Evolutionary conservation across 2,113 vertebrate species (phyloP).

Genomic region (Thamnophis sirtalis): DNA sequence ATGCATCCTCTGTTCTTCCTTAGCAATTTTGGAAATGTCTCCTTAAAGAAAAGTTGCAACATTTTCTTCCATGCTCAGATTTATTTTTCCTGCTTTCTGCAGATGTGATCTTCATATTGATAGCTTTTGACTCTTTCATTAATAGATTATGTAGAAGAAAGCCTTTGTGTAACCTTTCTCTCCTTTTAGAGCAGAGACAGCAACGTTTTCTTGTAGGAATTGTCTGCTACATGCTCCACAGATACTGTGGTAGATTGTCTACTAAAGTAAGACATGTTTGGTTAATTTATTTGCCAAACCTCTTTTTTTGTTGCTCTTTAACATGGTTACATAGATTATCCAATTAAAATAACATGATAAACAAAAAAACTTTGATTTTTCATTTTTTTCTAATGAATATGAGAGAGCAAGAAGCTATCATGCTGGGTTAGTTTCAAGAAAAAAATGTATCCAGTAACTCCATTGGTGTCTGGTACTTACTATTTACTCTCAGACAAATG

Average conservation of each 20-base stretch:
- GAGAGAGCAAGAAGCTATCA: background rate
- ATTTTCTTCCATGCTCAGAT: slow-evolving; percentile 21
- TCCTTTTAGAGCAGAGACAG: background rate
- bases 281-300: background rate
- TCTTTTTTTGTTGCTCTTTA: background rate
- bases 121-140: slow-evolving; percentile 31
- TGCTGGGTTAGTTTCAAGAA: background rate
- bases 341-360: background rate
- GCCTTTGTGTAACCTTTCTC: background rate
- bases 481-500: background rate
- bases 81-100: slow-evolving; percentile 12
- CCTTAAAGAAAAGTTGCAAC: slow-evolving; percentile 33
- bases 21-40: slow-evolving; percentile 17
- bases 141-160: slow-evolving; percentile 11
- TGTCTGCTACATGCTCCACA: background rate
- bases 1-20: background rate
- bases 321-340: background rate
- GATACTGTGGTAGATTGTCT: background rate
- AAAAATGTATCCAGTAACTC: background rate
- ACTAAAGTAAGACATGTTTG: background rate
- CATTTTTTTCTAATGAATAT: background rate
- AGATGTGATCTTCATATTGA: background rate
- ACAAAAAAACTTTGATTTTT: background rate
- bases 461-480: background rate
- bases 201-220: background rate